These are phyloP conservation scores for Ivindomyrus marchei DNA, from an alignment of 2,113 vertebrate genomes.

Conservation along the genomic window DNA sequence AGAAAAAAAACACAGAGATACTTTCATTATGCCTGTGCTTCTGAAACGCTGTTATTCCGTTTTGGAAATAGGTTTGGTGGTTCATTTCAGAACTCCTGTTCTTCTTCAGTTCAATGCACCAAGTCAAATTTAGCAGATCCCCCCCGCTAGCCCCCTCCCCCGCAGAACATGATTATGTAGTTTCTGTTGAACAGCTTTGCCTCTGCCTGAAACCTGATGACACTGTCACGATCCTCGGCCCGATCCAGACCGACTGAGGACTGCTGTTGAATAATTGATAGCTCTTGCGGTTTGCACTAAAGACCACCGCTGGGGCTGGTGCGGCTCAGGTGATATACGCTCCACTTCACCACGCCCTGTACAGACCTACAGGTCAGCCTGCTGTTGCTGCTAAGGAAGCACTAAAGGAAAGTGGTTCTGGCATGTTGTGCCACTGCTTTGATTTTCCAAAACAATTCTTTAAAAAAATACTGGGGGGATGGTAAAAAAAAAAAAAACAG, in stretches of 20 bases:
- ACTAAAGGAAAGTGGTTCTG: not conserved
- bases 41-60: not conserved
- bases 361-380: not conserved
- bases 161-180: not conserved
- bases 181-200: not conserved
- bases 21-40: not conserved
- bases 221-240: not conserved
- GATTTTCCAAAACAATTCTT: not conserved
- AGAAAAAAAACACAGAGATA: not conserved
- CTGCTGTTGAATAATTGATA: not conserved
- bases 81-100: not conserved
- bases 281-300: not conserved
- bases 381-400: not conserved
- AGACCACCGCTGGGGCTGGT: not conserved
- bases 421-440: not conserved
- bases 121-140: not conserved
- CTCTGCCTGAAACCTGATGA: not conserved
- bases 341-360: not conserved
- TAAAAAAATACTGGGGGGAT: not conserved
- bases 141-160: not conserved
- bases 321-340: not conserved
- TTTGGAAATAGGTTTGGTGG: not conserved
- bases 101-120: not conserved
- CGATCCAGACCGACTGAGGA: not conserved
- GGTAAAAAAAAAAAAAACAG: not conserved